Evolutionary conservation across 64 coral and sea anemone species (phyloP).

Genomic region (Exaiptasia diaphana): DNA sequence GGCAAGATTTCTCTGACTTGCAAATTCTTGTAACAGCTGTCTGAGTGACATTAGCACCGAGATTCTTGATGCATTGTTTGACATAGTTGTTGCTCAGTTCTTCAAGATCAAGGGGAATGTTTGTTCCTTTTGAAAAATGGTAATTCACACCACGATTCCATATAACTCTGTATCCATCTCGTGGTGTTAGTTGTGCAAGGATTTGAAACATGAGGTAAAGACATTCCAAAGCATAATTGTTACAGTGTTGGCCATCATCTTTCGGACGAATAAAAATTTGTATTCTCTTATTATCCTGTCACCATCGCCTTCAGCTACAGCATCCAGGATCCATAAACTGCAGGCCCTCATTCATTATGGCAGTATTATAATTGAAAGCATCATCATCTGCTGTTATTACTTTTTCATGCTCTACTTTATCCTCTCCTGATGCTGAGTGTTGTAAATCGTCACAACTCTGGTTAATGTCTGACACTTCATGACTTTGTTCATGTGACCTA

Average conservation of each 20-base stretch:
- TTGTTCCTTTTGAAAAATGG: not conserved
- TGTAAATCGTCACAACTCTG: too few species aligned
- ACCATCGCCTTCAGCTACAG: slow-evolving; percentile 50
- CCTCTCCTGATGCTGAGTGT: not conserved
- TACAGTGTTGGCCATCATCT: not conserved
- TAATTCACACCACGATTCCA: slow-evolving; percentile 39
- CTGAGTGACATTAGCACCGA: slow-evolving; percentile 21
- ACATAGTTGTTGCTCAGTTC: slow-evolving; percentile 46
- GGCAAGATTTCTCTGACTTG: not conserved
- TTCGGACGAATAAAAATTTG: slow-evolving; percentile 49
- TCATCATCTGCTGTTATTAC: slow-evolving; percentile 33
- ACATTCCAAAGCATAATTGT: slow-evolving; percentile 61
- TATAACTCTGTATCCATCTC: slow-evolving; percentile 25
- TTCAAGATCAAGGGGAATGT: slow-evolving; percentile 54
- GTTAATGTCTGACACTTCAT: slow-evolving; percentile 52
- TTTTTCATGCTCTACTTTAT: not conserved
- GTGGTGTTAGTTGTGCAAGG: slow-evolving; percentile 14
- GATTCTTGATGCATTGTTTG: slow-evolving; percentile 45
- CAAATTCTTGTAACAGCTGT: not conserved
- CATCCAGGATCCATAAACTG: slow-evolving; percentile 35
- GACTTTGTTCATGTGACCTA: slow-evolving; percentile 45
- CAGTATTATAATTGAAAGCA: slow-evolving; percentile 38
- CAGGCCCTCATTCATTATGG: slow-evolving; percentile 14
- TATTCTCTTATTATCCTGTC: slow-evolving; percentile 29
- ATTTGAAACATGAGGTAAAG: slow-evolving; percentile 26